These are phyloP conservation scores for Drosophila repletoides DNA, from an alignment of 1,140 invertebrate species.

Conservation along the genomic window DNA sequence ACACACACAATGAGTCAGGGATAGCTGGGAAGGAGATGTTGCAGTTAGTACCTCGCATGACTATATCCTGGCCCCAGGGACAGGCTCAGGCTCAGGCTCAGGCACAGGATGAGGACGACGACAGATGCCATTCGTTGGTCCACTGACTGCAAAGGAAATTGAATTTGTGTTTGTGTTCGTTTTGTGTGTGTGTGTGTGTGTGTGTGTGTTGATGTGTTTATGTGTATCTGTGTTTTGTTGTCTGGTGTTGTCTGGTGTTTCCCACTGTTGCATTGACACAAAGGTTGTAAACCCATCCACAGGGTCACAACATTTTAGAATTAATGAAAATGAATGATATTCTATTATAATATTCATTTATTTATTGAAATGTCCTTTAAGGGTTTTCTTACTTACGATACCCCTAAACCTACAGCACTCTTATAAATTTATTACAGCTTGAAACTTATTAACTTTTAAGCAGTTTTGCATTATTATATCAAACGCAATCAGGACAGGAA, in stretches of 20 bases:
- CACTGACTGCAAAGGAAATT: slow-evolving; percentile 67
- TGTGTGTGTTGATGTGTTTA: background rate
- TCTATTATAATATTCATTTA: too few species aligned
- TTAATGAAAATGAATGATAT: slow-evolving; percentile 39
- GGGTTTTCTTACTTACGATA: too few species aligned
- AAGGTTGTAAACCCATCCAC: slow-evolving; percentile 9
- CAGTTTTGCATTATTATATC: too few species aligned
- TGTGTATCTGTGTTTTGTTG: slow-evolving; percentile 5
- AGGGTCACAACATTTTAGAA: slow-evolving; percentile 35
- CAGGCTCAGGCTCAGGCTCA: background rate
- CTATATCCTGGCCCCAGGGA: slow-evolving; percentile 2
- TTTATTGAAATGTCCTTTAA: too few species aligned
- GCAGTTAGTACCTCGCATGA: slow-evolving; percentile 10
- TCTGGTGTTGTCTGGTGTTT: slow-evolving; percentile 2
- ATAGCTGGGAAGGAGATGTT: background rate
- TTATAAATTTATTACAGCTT: too few species aligned
- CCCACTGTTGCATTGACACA: slow-evolving; percentile 5
- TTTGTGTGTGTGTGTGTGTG: background rate
- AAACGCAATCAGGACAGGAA: too few species aligned
- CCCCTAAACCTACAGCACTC: too few species aligned
- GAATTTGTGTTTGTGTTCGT: slow-evolving; percentile 55
- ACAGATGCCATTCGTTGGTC: slow-evolving; percentile 29
- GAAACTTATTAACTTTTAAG: too few species aligned
- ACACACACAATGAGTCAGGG: slow-evolving; percentile 1
- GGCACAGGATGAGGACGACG: slow-evolving; percentile 10